These are phyloP conservation scores for Geothlypis trichas DNA, from an alignment of 2,113 vertebrate genomes.

Conservation along the genomic window DNA sequence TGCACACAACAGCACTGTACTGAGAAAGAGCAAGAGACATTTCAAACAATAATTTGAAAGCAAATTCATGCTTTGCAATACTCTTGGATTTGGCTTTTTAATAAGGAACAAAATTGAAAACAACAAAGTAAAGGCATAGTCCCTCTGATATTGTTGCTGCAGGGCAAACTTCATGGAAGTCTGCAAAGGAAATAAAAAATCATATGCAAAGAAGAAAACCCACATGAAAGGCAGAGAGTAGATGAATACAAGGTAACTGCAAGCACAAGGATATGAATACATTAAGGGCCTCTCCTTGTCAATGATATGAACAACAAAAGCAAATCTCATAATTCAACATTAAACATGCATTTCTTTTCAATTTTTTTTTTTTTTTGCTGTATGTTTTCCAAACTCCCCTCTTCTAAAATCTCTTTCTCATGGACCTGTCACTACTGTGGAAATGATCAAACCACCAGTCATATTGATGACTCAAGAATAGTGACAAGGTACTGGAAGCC, in stretches of 20 bases:
- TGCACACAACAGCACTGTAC: neutral
- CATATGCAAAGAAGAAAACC: constrained; percentile 32
- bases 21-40: neutral
- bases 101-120: constrained; percentile 62
- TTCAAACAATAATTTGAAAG: constrained; percentile 48
- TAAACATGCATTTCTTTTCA: constrained; percentile 15
- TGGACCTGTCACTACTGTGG: neutral
- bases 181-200: constrained; percentile 53
- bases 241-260: constrained; percentile 9
- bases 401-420: neutral
- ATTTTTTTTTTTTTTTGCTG: neutral
- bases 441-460: neutral
- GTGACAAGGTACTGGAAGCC: neutral
- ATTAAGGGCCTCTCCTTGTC: neutral
- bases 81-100: constrained; percentile 49
- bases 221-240: neutral
- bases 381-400: neutral
- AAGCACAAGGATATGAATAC: constrained; percentile 3
- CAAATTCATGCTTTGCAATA: constrained; percentile 38
- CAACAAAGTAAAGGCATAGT: constrained; percentile 51
- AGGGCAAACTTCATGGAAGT: constrained; percentile 56
- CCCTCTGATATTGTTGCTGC: constrained; percentile 60
- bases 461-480: neutral
- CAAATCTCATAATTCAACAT: constrained; percentile 6
- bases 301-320: neutral